Base-by-base conservation (phyloP, 2,797 vertebrate species). In the Helicolenus hilgendorfi region DNA sequence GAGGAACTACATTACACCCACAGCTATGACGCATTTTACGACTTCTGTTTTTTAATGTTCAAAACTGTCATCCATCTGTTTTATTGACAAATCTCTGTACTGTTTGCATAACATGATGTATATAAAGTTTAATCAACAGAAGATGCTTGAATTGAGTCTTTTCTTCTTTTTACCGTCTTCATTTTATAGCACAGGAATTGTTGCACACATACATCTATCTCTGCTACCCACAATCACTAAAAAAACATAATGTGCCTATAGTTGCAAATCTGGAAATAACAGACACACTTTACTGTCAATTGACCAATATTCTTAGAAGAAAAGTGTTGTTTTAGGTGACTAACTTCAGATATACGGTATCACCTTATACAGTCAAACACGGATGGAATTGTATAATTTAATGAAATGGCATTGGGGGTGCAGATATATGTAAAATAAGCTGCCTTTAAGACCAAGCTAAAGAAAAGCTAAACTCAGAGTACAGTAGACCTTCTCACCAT, bases 101-200 rank as follows among this genome's bases (percentile, higher is more conserved):
- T 69, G 0, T 63, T 3, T 72, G n/a, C 2, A 2, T 27, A 38
- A 3, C 27, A 3, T 67, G 8, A 75, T 93, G 81, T 93, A 74
- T 58, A 93, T 94, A 94, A 94, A 93, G 77, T 85, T 63, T 24
- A 72, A 77, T 83, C 14, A 41, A 81, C 22, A 38, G 33, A 86
- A 77, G 27, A 79, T 36, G 14, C 26, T 27, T 58, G 31, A 59
- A 53, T 76, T 26, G 15, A 72, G 38, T 86, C 33, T 49, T 83
- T 41, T 36, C 35, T 55, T 63, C 4, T 24, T 63, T 22, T 59
- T 38, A 45, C 38, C 2, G 41, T 45, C 15, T 45, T 45, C 41
- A 3, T 31, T 70, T 38, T 15, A n/a, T 76, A 11, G 14, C 22
- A 41, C 62, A 27, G 4, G 15, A 20, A 27, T 38, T 1, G 22